Percentiles rank a stretch among this genome's conserved stretches.
Conservation (phyloP, 1,140 invertebrate genomes). For the Dryas iulia region DNA sequence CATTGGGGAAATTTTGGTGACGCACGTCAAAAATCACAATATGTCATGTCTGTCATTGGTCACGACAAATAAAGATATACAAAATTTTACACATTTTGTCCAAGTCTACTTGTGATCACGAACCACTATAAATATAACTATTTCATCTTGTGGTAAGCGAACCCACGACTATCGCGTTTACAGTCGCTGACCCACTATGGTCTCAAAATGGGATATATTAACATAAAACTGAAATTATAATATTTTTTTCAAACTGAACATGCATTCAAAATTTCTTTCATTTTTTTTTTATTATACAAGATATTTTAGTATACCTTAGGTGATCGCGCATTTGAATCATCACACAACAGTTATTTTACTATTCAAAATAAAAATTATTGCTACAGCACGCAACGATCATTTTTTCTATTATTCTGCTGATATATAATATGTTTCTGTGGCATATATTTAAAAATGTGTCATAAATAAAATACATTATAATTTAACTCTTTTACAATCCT, state of each 20-base stretch:
- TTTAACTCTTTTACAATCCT: neutral
- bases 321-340: neutral
- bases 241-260: too few species aligned
- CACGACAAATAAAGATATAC: neutral
- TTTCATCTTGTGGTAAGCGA: too few species aligned
- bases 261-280: too few species aligned
- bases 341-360: slow-evolving; percentile 14
- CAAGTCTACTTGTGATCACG: too few species aligned
- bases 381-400: slow-evolving; percentile 23
- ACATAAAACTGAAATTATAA: too few species aligned
- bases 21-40: neutral
- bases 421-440: slow-evolving; percentile 9
- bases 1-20: neutral
- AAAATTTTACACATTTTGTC: too few species aligned
- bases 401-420: slow-evolving; percentile 18
- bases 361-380: slow-evolving; percentile 22
- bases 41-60: neutral
- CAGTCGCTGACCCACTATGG: too few species aligned
- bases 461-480: neutral
- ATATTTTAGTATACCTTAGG: too few species aligned
- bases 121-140: too few species aligned
- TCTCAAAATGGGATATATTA: too few species aligned
- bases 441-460: slow-evolving; percentile 6
- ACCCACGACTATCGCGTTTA: too few species aligned
- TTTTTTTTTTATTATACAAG: too few species aligned